Base-by-base conservation (phyloP, 37 sponge, comb jelly and placozoan genomes). In the Cliona cf. orientalis region DNA sequence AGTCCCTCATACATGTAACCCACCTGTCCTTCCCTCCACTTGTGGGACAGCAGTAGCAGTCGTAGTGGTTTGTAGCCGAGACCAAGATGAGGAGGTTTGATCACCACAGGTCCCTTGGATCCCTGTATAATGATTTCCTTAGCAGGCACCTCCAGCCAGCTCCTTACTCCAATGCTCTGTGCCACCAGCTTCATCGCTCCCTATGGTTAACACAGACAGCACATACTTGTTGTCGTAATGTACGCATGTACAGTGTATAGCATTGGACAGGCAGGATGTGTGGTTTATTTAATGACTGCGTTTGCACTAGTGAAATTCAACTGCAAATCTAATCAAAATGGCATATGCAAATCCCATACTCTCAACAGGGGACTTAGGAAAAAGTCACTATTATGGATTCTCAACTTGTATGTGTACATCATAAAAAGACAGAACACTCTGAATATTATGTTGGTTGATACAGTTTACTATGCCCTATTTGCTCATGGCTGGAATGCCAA, bases 11-110 rank as follows among this genome's bases (percentile, higher is more conserved):
- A 46, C 11, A 75, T 38, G 21, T 22, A 66, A 5, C 5, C 5
- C 56, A 90, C 90, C 86, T 93, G 94, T 32, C 87, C 83, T 3
- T 82, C 84, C 40, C 87, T 76, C 80, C 79, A 75, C 34, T 81
- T 71, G 71, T 78, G 49, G 0, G 94, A 93, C 11, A 89, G 37
- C 39, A 93, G 78, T 5, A 64, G 66, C 7, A 86, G 55, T 0
- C 76, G 76, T 2, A 93, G 72, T 3, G 90, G 90, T 39, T 58
- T 57, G 49, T 89, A 88, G 22, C 89, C 94, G 23, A 83, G 45
- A 28, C 80, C 74, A 23, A 38, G 46, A 42, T 46, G 80, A 28
- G 94, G 94, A 41, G 90, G 90, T 0, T 62, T 60, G 12, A 93
- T 28, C 5, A 61, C 70, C 33, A 93, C 84, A 21, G 80, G 56